These are phyloP conservation scores for Drosophila imparisetae DNA, from an alignment of 2,888 invertebrate species.

Conservation along the genomic window DNA sequence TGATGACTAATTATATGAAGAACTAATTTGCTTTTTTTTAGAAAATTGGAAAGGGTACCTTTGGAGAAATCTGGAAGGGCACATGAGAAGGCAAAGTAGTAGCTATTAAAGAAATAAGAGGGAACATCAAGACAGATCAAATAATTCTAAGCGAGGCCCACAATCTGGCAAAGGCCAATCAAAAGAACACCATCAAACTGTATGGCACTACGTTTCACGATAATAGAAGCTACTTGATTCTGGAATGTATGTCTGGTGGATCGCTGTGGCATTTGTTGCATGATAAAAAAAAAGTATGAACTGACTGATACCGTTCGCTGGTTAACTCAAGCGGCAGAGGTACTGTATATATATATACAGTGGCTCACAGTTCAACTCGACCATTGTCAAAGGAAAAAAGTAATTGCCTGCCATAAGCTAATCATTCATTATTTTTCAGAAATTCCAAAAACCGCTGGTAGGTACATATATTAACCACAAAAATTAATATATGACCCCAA, in stretches of 20 bases:
- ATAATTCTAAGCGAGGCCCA: accelerated
- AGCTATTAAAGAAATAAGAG: accelerated
- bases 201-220: background rate
- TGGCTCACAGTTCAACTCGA: no score
- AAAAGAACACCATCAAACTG: background rate
- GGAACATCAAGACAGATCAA: accelerated
- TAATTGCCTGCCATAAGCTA: no score
- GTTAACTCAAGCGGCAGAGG: background rate
- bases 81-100: background rate
- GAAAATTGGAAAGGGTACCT: accelerated
- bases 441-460: no score
- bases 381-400: no score
- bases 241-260: background rate
- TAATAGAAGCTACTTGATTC: background rate
- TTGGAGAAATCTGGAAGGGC: accelerated
- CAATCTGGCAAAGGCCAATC: background rate
- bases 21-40: background rate
- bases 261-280: background rate
- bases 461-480: no score
- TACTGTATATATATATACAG: background rate
- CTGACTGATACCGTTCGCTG: background rate
- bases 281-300: accelerated
- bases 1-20: background rate
- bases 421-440: no score
- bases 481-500: no score